Conservation (phyloP, 1,140 invertebrate genomes). For the Archivesica marissinica region DNA sequence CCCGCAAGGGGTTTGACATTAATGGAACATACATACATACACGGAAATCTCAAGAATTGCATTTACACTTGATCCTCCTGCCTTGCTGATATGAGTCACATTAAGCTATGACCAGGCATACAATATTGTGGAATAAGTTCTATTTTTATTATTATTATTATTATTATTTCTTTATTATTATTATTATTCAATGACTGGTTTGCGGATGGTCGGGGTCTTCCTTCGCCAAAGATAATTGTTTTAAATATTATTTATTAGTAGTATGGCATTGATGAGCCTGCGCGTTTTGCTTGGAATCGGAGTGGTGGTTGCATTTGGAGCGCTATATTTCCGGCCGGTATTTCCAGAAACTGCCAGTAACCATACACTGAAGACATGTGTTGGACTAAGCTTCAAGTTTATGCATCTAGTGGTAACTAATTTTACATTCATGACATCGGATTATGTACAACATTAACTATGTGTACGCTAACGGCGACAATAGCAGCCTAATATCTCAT, state of each 20-base stretch:
- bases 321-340: constrained; percentile 3
- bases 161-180: neutral
- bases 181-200: neutral
- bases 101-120: no score
- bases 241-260: neutral
- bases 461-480: no score
- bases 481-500: no score
- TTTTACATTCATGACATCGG: neutral
- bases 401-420: constrained; percentile 2
- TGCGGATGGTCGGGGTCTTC: neutral
- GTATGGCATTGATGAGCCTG: neutral
- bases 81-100: no score
- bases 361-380: constrained; percentile 9
- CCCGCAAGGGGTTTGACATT: no score
- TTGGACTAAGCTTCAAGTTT: constrained; percentile 33
- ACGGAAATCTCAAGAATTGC: no score
- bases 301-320: neutral
- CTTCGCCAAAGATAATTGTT: neutral
- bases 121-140: no score
- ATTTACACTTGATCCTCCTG: no score
- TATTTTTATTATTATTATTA: no score
- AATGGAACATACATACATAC: no score
- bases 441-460: neutral
- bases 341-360: constrained; percentile 45
- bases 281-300: neutral